Percentiles rank a stretch among this genome's conserved stretches.
Conservation (phyloP, 2,797 vertebrate species). For the Propithecus perrieri region DNA sequence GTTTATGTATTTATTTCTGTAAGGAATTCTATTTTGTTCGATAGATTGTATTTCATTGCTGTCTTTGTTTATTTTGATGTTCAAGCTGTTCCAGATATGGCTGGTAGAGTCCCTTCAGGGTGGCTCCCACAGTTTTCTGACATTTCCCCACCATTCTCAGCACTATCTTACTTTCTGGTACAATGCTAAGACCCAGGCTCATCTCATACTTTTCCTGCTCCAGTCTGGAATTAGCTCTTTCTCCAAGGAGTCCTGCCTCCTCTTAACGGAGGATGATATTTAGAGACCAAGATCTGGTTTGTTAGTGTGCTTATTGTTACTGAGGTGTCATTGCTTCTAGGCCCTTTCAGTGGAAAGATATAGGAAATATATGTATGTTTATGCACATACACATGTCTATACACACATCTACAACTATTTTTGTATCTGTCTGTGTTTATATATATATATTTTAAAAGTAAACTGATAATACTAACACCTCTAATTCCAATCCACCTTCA, state of each 20-base stretch:
- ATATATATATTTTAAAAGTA: background rate
- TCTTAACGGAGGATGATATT: background rate
- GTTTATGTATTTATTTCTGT: background rate
- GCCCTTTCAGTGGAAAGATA: background rate
- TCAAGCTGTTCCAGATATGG: background rate
- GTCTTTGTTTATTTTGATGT: background rate
- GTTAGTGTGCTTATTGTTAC: background rate
- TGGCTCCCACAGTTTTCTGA: background rate
- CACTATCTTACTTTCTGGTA: background rate
- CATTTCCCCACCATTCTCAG: background rate
- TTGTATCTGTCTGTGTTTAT: background rate
- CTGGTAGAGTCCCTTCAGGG: background rate
- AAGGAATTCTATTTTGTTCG: background rate
- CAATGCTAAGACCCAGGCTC: background rate
- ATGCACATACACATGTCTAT: background rate
- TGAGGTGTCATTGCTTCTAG: background rate
- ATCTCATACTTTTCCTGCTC: background rate
- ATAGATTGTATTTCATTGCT: background rate
- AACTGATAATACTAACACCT: background rate
- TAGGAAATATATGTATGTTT: background rate
- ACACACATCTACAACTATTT: background rate
- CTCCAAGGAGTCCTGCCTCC: background rate
- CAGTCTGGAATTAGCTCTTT: background rate
- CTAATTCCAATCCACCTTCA: background rate
- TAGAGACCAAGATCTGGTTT: slow-evolving; percentile 9